Evolutionary conservation across 2,113 vertebrate genomes (phyloP).

Genomic region (Ursus arctos): DNA sequence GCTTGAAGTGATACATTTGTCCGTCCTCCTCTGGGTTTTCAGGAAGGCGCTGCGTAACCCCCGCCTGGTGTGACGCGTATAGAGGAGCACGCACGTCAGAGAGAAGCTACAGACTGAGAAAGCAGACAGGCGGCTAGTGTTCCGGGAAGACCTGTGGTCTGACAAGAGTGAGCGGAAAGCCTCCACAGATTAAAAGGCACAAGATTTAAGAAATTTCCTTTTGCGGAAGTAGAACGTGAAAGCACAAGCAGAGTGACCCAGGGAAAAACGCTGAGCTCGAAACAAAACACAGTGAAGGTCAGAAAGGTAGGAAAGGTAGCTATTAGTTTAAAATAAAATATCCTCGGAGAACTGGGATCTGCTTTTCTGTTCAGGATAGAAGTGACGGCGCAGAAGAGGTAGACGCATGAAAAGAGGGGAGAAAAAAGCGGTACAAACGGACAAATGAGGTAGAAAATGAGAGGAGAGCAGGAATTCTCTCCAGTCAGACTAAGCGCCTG

Average conservation of each 20-base stretch:
- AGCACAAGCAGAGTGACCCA: background rate
- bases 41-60: background rate
- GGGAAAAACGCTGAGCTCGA: background rate
- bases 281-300: background rate
- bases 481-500: background rate
- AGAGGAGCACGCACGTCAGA: background rate
- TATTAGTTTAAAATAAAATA: background rate
- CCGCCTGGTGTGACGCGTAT: background rate
- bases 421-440: background rate
- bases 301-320: background rate
- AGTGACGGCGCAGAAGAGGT: background rate
- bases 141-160: background rate
- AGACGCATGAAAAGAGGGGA: background rate
- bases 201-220: background rate
- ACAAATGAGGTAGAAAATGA: background rate
- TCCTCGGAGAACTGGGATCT: background rate
- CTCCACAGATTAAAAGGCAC: background rate
- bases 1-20: background rate
- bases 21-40: background rate
- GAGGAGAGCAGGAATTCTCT: conserved; percentile 3
- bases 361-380: background rate
- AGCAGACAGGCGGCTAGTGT: background rate
- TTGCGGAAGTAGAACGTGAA: background rate
- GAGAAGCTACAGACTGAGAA: background rate
- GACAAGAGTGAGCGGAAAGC: background rate